These are phyloP conservation scores for Brenthis daphne DNA, from an alignment of 2,888 invertebrate genomes.

Conservation along the genomic window DNA sequence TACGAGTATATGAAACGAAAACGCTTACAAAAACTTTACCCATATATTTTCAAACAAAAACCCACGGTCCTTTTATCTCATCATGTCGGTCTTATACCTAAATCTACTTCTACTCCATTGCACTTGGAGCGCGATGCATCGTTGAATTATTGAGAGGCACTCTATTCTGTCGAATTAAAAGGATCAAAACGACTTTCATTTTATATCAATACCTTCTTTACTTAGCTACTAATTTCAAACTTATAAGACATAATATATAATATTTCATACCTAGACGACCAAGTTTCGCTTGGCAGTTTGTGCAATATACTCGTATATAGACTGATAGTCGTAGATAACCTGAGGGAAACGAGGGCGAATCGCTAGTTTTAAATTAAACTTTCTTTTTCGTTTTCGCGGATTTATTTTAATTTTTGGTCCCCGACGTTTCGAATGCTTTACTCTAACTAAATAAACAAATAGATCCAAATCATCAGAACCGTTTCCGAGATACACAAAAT, in stretches of 20 bases:
- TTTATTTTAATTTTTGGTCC: too few relatives aligned
- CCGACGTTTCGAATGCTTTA: too few relatives aligned
- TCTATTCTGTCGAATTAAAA: conserved; percentile 16
- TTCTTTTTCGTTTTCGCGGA: too few relatives aligned
- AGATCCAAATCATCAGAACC: too few relatives aligned
- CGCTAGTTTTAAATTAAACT: too few relatives aligned
- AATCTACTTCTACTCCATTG: conserved; percentile 8
- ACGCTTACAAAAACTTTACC: background rate
- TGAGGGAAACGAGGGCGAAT: too few relatives aligned
- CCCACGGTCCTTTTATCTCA: conserved; percentile 1
- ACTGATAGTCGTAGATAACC: too few relatives aligned
- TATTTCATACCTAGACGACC: too few relatives aligned
- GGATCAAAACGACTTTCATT: conserved; percentile 9
- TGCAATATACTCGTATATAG: too few relatives aligned
- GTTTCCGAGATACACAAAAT: too few relatives aligned
- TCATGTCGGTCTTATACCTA: background rate
- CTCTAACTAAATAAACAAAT: too few relatives aligned
- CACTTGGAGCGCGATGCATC: conserved; percentile 14
- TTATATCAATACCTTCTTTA: background rate
- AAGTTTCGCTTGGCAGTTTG: too few relatives aligned
- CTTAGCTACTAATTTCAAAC: background rate
- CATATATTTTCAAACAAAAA: background rate
- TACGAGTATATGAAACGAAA: background rate
- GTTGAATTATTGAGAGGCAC: conserved; percentile 31
- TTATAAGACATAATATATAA: background rate